phyloP scores from a whole-genome alignment of 2,797 vertebrate species.

The Spheniscus humboldti region DNA sequence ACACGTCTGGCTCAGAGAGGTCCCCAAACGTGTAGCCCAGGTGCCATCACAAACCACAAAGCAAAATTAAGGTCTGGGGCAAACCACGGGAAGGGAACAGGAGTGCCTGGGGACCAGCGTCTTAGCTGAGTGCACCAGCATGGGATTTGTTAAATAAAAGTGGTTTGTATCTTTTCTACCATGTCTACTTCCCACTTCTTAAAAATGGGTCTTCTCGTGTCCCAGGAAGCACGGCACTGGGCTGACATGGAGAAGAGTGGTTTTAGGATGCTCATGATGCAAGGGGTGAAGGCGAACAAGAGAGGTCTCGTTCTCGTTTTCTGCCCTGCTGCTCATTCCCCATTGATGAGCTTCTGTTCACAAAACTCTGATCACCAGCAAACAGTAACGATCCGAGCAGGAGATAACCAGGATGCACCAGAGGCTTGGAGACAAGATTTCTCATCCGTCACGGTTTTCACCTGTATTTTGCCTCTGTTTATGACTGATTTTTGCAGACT shows the following conservation, averaged over 20 bases:
- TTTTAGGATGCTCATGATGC: not conserved
- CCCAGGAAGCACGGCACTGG: not conserved
- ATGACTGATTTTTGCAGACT: not conserved
- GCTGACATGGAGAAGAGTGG: not conserved
- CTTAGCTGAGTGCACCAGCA: not conserved
- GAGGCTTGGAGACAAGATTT: not conserved
- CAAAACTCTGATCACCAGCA: not conserved
- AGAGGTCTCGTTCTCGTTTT: not conserved
- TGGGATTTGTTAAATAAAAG: not conserved
- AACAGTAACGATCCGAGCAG: too few relatives aligned
- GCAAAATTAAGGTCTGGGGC: not conserved
- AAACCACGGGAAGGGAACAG: not conserved
- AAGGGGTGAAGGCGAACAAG: not conserved
- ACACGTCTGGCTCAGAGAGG: not conserved
- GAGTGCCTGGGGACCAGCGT: not conserved
- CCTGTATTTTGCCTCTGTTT: not conserved
- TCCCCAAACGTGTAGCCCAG: fast-evolving
- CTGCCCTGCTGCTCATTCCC: not conserved
- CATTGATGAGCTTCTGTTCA: not conserved
- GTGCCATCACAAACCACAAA: not conserved
- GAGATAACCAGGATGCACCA: not conserved
- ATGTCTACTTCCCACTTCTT: not conserved
- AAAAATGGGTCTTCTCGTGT: not conserved
- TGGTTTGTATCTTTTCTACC: not conserved
- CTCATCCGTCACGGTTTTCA: not conserved